A percentile compares a stretch with the other conserved stretches of the same genome.
phyloP scores from a whole-genome alignment of 2,888 invertebrate genomes.

The Caenorhabditis panamensis region DNA sequence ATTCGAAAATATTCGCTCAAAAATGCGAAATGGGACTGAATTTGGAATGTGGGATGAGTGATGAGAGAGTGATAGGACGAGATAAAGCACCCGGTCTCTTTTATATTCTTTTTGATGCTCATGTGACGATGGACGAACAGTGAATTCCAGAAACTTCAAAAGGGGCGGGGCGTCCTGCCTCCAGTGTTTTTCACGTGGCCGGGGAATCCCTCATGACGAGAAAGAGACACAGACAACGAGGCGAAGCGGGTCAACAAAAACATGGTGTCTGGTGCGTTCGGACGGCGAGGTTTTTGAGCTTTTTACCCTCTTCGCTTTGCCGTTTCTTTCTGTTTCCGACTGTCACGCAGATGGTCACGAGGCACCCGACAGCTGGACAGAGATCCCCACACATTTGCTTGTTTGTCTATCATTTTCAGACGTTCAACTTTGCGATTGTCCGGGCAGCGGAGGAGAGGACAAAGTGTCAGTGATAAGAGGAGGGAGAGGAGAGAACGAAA shows the following conservation, averaged over 20 bases:
- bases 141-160: neutral
- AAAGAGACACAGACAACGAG: conserved; percentile 38
- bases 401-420: neutral
- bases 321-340: conserved; percentile 22
- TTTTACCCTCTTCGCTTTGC: conserved; percentile 13
- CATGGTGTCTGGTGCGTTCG: conserved; percentile 49
- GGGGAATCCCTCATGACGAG: conserved; percentile 31
- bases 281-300: conserved; percentile 28
- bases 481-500: neutral
- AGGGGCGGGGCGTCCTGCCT: neutral
- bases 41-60: neutral
- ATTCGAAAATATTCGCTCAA: conserved; percentile 10
- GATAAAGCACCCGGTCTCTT: too few species aligned
- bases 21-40: conserved; percentile 8
- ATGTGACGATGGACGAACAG: conserved; percentile 4
- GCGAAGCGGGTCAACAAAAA: conserved; percentile 31
- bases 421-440: neutral
- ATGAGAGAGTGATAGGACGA: neutral
- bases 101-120: conserved; percentile 1
- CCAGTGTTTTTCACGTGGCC: conserved; percentile 5
- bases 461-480: too few species aligned
- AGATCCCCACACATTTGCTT: neutral
- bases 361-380: conserved; percentile 2
- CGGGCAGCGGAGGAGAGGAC: neutral
- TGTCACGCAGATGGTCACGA: neutral